Percentiles rank a stretch among this genome's conserved stretches.
phyloP scores from a whole-genome alignment of 2,797 vertebrate species.

The Eulemur albifrons region DNA sequence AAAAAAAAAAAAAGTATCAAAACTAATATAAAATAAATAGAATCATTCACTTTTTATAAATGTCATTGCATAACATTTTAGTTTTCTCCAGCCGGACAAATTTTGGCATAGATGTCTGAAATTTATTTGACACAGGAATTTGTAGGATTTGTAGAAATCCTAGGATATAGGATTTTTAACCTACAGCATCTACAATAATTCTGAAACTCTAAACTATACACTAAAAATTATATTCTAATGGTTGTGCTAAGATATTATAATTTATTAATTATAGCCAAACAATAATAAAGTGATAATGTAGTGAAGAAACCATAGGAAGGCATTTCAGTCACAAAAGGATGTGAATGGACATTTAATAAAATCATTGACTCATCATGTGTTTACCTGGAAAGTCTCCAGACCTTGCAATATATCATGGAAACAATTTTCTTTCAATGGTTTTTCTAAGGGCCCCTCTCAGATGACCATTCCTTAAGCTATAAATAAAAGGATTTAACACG shows the following conservation, averaged over 20 bases:
- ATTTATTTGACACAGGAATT: not conserved
- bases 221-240: not conserved
- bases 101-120: not conserved
- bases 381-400: not conserved
- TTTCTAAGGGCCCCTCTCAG: not conserved
- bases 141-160: not conserved
- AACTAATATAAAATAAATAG: not conserved
- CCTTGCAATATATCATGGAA: not conserved
- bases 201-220: not conserved
- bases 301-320: not conserved
- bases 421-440: not conserved
- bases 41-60: not conserved
- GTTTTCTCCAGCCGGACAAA: not conserved
- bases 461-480: not conserved
- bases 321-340: not conserved
- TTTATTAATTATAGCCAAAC: not conserved
- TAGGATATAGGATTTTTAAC: not conserved
- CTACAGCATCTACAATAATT: not conserved
- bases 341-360: not conserved
- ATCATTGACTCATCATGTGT: not conserved
- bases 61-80: not conserved
- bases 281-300: not conserved
- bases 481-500: not conserved
- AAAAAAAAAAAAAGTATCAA: too few species aligned
- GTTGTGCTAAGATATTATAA: not conserved